These are phyloP conservation scores for Ifrita kowaldi DNA, from an alignment of 2,113 vertebrate genomes.

Conservation along the genomic window DNA sequence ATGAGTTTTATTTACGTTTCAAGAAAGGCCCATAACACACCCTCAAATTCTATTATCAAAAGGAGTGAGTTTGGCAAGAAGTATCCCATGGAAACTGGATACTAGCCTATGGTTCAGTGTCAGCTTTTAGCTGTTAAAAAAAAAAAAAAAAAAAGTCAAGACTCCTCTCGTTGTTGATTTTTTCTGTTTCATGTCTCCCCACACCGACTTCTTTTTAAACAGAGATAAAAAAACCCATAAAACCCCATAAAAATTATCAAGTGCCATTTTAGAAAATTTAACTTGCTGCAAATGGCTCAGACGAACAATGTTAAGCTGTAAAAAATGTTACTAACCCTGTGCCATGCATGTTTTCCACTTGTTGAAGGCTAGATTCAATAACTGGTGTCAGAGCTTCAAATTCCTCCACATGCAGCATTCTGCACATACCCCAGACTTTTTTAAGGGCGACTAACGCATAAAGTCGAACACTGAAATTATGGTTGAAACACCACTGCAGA, in stretches of 20 bases:
- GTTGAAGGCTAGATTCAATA: conserved; percentile 84
- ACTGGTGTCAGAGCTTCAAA: conserved; percentile 77
- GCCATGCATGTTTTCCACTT: conserved; percentile 85
- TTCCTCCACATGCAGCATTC: conserved; percentile 44
- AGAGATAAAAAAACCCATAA: neutral
- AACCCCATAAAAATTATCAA: neutral
- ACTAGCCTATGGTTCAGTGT: neutral
- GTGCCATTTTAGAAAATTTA: neutral
- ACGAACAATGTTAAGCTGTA: neutral
- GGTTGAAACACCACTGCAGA: conserved; percentile 89
- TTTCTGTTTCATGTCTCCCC: neutral
- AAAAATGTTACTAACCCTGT: conserved; percentile 76
- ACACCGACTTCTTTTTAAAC: neutral
- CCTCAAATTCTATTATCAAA: neutral
- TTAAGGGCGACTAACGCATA: conserved; percentile 89
- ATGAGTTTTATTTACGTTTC: neutral
- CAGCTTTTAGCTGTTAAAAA: neutral
- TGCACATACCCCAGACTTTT: conserved; percentile 83
- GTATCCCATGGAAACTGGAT: neutral
- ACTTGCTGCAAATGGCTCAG: neutral
- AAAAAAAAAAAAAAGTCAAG: neutral
- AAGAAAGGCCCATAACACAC: neutral
- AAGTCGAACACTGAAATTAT: conserved; percentile 91
- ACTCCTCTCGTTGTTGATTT: neutral
- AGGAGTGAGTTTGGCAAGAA: neutral